Evolutionary conservation across 2,888 invertebrate genomes (phyloP), one percentile per base, ranked within the genome.

Genomic region (Hirtodrosophila histrioides): DNA sequence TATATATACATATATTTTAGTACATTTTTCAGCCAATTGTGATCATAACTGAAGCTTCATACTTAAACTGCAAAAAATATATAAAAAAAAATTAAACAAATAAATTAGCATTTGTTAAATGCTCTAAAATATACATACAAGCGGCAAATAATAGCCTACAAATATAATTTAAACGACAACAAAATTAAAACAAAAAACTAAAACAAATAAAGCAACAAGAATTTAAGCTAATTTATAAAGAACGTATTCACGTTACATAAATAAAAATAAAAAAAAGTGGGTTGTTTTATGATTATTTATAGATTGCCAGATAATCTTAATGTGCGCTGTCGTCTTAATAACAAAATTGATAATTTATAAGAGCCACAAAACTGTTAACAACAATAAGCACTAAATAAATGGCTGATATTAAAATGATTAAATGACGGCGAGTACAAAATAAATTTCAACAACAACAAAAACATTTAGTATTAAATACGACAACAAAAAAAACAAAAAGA

Each of bases 281-380:
- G 37, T 44, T 33, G 6, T 24, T 65, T 56, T 66, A 63, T 58
- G 69, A 69, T 69, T 69, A 70, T 70, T 75, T 75, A 63, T 64
- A 64, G 72, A 75, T 67, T 37, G 7, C 0, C 8, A 24, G 60
- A 53, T 75, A 78, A 82, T 86, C 78, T 78, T 67, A 72, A 85
- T 79, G 57, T 69, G 54, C 35, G 41, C 48, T 77, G 71, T 69
- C 68, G 53, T 40, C 74, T 51, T 61, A 66, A 75, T 69, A 73
- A 40, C 48, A 43, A 64, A 65, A 69, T 67, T 80, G 58, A 79
- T 86, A 72, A 82, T 72, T 77, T 79, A 82, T 67, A 68, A 72
- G 58, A 35, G 56, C 36, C 55, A 48, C 55, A 61, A 69, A 63
- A 45, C 40, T 57, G 55, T 51, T 67, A 37, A 58, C 60, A 62